Base-by-base conservation (phyloP, 2,113 vertebrate genomes). In the Ptychochromis oligacanthus region DNA sequence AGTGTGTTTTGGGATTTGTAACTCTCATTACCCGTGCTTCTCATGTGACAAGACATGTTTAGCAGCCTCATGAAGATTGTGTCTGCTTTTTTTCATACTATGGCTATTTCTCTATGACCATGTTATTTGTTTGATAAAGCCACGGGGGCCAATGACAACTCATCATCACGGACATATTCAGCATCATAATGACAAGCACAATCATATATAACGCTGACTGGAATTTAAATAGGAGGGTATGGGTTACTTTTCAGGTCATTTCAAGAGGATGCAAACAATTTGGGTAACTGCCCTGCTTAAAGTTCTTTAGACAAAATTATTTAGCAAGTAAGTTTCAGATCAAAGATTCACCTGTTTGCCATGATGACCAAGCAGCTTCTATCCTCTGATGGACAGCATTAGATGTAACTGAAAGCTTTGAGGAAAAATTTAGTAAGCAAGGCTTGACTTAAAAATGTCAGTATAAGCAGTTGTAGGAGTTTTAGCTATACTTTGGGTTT, bases 31-130 rank as follows among this genome's bases (percentile, higher is more conserved):
- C 59, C 49, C 60, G 34, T 6, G 8, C 38, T 36, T 3, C 18
- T 79, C 31, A 38, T 62, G 62, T 60, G 40, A 59, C 65, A n/a
- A 52, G 65, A 72, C 46, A 76, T 52, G 59, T 72, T 79, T 65
- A 54, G 58, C 76, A 24, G 56, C 56, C 31, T 75, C 20, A 4
- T 31, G 46, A 72, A 31, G 52, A 72, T 54, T n/a, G 11, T 52
- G 46, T 54, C 67, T 52, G 6, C 67, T 52, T 3, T 52, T 3
- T 13, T 72, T 72, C 65, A 52, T 52, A 7, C 43, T 13, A 43
- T 28, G 65, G 43, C 43, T 72, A 13, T 52, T 72, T 52, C 4
- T 52, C 17, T 20, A 4, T 4, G 7, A 72, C 17, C 26, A 5
- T 34, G 46, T 54, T 54, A 9, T 72, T 31, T 72, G 24, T 54